A percentile compares a stretch with the other conserved stretches of the same genome.
phyloP scores from a whole-genome alignment of 2,113 vertebrate genomes.

The Mola mola region DNA sequence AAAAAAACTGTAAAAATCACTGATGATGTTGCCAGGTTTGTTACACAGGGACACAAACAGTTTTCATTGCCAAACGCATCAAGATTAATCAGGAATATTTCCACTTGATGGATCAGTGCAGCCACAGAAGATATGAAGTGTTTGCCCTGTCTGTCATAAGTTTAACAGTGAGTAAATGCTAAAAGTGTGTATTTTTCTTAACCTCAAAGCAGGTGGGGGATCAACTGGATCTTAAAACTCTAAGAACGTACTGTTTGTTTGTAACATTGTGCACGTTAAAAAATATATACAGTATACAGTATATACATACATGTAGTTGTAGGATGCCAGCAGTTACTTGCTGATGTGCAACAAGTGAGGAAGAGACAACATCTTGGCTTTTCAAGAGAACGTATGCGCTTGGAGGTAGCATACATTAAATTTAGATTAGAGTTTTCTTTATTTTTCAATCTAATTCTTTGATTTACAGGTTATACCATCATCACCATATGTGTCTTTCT shows the following conservation, averaged over 20 bases:
- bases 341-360: too few species aligned
- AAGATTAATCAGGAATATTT: not conserved
- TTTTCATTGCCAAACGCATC: constrained; percentile 12
- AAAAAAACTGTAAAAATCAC: constrained; percentile 16
- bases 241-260: not conserved
- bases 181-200: not conserved
- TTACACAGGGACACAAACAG: not conserved
- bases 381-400: too few species aligned
- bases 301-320: too few species aligned
- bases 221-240: not conserved
- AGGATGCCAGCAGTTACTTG: too few species aligned
- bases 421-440: too few species aligned
- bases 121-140: not conserved
- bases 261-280: not conserved
- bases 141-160: not conserved
- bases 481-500: too few species aligned
- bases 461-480: too few species aligned
- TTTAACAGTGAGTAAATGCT: not conserved
- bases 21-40: constrained; percentile 11
- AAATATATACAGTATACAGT: too few species aligned
- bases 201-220: not conserved
- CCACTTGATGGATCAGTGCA: not conserved
- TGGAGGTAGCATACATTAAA: too few species aligned
- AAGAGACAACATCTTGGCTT: constrained; percentile 22
- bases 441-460: too few species aligned